Conservation (phyloP, 2,113 vertebrate species). For the Columba janthina region DNA sequence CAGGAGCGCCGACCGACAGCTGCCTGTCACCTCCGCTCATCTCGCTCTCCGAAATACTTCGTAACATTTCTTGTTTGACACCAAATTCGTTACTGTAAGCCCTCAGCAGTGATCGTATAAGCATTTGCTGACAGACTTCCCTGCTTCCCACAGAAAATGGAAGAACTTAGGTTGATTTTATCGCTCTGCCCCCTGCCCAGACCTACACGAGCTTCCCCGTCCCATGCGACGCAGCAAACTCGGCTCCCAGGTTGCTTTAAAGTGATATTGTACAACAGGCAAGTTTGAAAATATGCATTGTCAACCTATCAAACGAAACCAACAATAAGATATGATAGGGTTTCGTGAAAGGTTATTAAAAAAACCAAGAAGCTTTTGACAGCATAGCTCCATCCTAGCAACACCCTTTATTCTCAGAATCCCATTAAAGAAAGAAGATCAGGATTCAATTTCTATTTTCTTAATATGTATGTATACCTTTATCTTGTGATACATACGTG, state of each 20-base stretch:
- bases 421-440: neutral
- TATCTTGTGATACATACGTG: neutral
- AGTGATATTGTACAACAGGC: neutral
- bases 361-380: neutral
- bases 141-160: neutral
- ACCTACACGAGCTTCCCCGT: neutral
- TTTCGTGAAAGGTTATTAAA: neutral
- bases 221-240: neutral
- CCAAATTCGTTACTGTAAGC: neutral
- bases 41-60: neutral
- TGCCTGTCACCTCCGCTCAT: neutral
- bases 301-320: neutral
- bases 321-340: fast-evolving
- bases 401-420: neutral
- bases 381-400: neutral
- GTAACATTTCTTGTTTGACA: neutral
- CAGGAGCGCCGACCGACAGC: fast-evolving
- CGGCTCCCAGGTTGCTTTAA: neutral
- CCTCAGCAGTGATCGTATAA: neutral
- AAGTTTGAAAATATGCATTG: neutral
- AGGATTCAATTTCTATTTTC: neutral
- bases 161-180: neutral
- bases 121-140: neutral
- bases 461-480: neutral
- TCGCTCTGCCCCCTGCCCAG: neutral